phyloP scores from a whole-genome alignment of 2,113 vertebrate genomes.

The Catharus bicknelli region DNA sequence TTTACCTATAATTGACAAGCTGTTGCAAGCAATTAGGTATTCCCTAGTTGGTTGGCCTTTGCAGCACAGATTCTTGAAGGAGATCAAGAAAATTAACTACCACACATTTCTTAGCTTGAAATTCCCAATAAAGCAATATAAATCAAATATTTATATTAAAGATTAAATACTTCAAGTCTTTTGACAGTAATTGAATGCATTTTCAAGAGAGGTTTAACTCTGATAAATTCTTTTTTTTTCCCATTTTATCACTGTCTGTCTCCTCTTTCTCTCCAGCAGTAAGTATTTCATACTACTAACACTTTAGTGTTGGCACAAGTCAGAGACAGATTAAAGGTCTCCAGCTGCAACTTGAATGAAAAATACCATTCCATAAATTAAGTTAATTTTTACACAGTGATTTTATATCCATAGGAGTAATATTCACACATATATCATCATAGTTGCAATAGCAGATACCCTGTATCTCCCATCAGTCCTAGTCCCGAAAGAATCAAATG shows the following conservation, averaged over 20 bases:
- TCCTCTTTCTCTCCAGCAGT: slow-evolving; percentile 1
- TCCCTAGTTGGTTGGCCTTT: slow-evolving; percentile 2
- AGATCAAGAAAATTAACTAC: slow-evolving; percentile 17
- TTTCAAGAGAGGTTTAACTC: slow-evolving; percentile 32
- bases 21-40: not conserved
- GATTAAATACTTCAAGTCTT: slow-evolving; percentile 37
- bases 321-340: not conserved
- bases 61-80: slow-evolving; percentile 15
- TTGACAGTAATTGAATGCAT: slow-evolving; percentile 1
- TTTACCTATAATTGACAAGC: slow-evolving; percentile 12
- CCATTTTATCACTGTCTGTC: not conserved
- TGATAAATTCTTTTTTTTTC: not conserved
- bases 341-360: not conserved
- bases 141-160: slow-evolving; percentile 23
- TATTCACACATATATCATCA: not conserved
- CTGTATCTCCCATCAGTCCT: not conserved
- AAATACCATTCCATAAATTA: not conserved
- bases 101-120: not conserved
- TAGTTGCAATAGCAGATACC: not conserved
- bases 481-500: not conserved
- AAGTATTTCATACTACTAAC: not conserved
- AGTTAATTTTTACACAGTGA: not conserved
- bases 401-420: not conserved
- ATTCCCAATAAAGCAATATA: slow-evolving; percentile 38
- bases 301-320: not conserved